Evolutionary conservation across 2,113 vertebrate species (phyloP), one percentile per base, ranked within the genome.

Genomic region (Psephotus haematonotus): DNA sequence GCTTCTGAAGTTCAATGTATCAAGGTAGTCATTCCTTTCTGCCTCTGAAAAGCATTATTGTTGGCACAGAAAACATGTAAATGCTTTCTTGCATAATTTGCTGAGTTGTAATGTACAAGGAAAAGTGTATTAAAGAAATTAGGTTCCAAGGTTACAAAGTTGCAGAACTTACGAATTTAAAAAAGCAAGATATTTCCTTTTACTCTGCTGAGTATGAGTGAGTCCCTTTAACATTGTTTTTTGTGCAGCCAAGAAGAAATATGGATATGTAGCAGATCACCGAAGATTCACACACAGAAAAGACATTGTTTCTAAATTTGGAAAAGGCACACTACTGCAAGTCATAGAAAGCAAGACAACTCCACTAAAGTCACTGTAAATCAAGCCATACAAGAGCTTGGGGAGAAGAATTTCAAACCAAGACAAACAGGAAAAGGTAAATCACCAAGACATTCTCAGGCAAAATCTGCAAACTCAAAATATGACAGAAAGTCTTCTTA

Each of bases 401-500:
- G 47, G 70, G 17, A 72, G 33, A n/a, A 87, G 49, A 90, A 88
- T 78, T 82, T 88, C 46, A 78, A 80, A 91, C 25, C 16, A 69
- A 93, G 55, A 50, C 44, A 85, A 79, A 57, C 55, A 76, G 82
- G 44, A 65, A 67, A 82, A 92, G 14, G 22, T 77, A 60, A 83
- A 82, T 68, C 25, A 93, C 1, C 0, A 81, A 71, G 46, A 4
- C 43, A 60, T 68, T 80, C 57, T 88, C 18, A 60, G 41, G 28
- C 31, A 62, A 83, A 93, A 78, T 55, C 29, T 33, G 70, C 41
- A 76, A n/a, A 50, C 37, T 59, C 17, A 80, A 79, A 82, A 31
- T 14, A 71, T 29, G 22, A 86, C 13, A 89, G n/a, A 69, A 87
- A 76, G 4, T 60, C 7, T 59, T 91, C 99, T 99, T 98, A 99